These are phyloP conservation scores for Zygothrica quintamaculata DNA, from an alignment of 2,888 invertebrate species.

Conservation along the genomic window DNA sequence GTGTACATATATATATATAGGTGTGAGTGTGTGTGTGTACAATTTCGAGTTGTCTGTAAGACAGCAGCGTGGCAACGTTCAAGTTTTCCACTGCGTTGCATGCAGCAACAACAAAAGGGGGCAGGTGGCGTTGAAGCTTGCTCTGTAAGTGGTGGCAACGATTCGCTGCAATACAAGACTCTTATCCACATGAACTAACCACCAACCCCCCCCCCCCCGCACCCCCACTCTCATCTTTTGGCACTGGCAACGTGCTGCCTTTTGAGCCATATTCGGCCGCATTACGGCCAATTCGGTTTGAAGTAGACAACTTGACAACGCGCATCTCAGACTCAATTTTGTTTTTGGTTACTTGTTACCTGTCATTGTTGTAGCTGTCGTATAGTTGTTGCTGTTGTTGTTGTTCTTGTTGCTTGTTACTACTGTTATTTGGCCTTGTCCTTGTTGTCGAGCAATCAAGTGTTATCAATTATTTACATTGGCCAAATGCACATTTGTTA, in stretches of 20 bases:
- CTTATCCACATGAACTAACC: too few species aligned
- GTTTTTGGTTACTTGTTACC: conserved; percentile 15
- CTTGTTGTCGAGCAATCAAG: conserved; percentile 69
- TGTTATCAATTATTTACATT: conserved; percentile 75
- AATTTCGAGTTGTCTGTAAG: conserved; percentile 31
- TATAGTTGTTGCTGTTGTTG: conserved; percentile 16
- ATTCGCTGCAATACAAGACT: not conserved
- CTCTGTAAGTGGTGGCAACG: not conserved
- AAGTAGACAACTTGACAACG: conserved; percentile 64
- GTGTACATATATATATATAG: too few species aligned
- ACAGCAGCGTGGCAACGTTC: conserved; percentile 50
- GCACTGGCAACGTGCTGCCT: conserved; percentile 7
- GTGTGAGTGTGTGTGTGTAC: too few species aligned
- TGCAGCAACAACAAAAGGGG: too few species aligned
- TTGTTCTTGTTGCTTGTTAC: conserved; percentile 46
- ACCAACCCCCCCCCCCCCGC: too few species aligned
- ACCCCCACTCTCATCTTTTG: too few species aligned
- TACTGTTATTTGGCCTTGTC: conserved; percentile 8
- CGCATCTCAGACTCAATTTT: conserved; percentile 62
- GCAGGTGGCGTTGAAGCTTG: not conserved
- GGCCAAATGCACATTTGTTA: conserved; percentile 65
- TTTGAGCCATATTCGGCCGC: conserved; percentile 26
- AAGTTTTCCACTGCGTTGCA: conserved; percentile 7
- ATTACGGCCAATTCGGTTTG: conserved; percentile 44
- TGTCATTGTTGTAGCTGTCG: conserved; percentile 18